Base-by-base conservation (phyloP, 2,888 invertebrate genomes). In the Dicyrtomina minuta region DNA sequence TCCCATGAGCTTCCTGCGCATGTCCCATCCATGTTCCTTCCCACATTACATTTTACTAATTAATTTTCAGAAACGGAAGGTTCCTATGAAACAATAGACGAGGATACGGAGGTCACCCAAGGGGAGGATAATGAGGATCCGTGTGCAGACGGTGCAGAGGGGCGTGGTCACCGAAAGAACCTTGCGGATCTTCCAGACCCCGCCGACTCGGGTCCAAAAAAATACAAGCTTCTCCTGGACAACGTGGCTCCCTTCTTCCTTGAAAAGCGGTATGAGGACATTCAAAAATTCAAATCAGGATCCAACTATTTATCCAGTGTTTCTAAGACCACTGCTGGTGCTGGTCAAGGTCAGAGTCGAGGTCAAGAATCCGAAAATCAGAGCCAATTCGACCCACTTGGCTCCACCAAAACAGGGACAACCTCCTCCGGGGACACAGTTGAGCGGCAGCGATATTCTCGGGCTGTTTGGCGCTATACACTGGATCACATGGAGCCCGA, bases 381-480 rank as follows among this genome's bases (percentile, higher is more conserved):
- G n/a, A n/a, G n/a, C n/a, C n/a, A n/a, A n/a, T n/a, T n/a, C n/a
- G n/a, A n/a, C n/a, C n/a, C n/a, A n/a, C n/a, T n/a, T n/a, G n/a
- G n/a, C n/a, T n/a, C n/a, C n/a, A n/a, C n/a, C n/a, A n/a, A n/a
- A n/a, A n/a, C n/a, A n/a, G 17, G 41, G n/a, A 41, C 27, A 13
- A n/a, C 15, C 15, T n/a, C 51, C 39, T 22, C n/a, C 55, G 5
- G 43, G 55, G 12, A n/a, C 39, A 60, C 8, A 24, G 22, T 6
- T n/a, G 39, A 22, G 17, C 51, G 46, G 24, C 24, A 43, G 24
- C 43, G 17, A 22, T 44, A 58, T 27, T 43, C 66, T 39, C 49
- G 70, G 17, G 26, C 17, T 13, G 17, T 70, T 20, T 72, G 72
- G 72, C 66, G 70, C 10, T n/a, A 67, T 17, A 53, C 62, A n/a